These are phyloP conservation scores for Coleophora flavipennella DNA, from an alignment of 2,888 invertebrate genomes.

Conservation along the genomic window DNA sequence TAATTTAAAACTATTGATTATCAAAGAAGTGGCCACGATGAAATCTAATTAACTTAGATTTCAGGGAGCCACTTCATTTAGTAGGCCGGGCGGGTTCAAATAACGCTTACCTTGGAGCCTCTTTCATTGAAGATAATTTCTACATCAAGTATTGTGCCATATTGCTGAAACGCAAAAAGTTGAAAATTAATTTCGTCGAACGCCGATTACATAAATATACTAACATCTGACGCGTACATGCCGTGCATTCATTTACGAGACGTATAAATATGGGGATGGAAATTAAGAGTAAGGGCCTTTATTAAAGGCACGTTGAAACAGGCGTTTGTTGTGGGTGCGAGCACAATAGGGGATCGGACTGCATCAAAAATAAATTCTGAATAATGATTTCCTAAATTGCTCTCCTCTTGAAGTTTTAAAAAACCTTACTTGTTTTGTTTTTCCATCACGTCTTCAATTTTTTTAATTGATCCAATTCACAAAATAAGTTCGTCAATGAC, in stretches of 20 bases:
- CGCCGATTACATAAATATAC: constrained; percentile 10
- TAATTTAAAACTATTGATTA: constrained; percentile 5
- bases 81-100: constrained; percentile 16
- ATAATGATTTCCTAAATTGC: no score
- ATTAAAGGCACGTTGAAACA: no score
- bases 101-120: constrained; percentile 96
- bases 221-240: constrained; percentile 22
- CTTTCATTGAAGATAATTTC: constrained; percentile 99
- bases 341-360: no score
- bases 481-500: no score
- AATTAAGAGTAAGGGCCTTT: no score
- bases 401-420: no score
- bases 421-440: no score
- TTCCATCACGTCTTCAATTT: no score
- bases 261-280: constrained; percentile 1
- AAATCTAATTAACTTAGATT: constrained; percentile 40
- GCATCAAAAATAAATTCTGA: no score
- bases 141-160: constrained; percentile 98
- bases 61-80: constrained; percentile 45
- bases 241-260: constrained; percentile 21
- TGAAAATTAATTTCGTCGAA: constrained; percentile 26
- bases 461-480: no score
- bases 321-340: no score
- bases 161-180: constrained; percentile 87
- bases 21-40: constrained; percentile 34